Base-by-base conservation (phyloP, 2,888 invertebrate genomes). In the Cantharis nigra region DNA sequence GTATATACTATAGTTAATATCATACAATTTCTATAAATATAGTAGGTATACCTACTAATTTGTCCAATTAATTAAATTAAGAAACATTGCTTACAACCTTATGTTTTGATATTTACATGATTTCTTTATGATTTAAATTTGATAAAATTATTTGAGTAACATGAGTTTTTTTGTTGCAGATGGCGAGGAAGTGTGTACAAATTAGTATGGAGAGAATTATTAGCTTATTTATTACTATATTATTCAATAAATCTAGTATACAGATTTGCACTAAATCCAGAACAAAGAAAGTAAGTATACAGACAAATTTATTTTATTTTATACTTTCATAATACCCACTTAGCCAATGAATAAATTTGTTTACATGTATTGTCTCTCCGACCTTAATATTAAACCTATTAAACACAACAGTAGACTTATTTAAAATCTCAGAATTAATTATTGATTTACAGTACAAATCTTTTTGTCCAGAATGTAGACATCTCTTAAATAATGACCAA, bases 141-240 rank as follows among this genome's bases (percentile, higher is more conserved):
- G 9, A 26, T 23, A 69, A 28, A n/a, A 28, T 69, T 69, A 69
- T 28, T 67, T 67, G 9, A 26, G 26, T 28, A 26, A 69, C 14
- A 69, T 3, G 0, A n/a, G 0, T 49, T 26, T 78, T 86, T 87
- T 86, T 84, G 84, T 92, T 91, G 72, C 93, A 97, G 97, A 92
- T 98, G 98, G 98, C 92, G 95, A 86, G 97, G 97, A 85, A 97
- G 97, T 87, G 97, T 98, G 64, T 98, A 98, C 92, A 98, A 98
- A 92, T 90, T 98, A 88, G 94, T 98, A 81, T 98, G 97, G 97
- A 93, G 97, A 84, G 98, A 98, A 90, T 90, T 97, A 81, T 89
- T 97, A 86, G 95, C 96, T 76, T 98, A 97, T 90, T 92, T 96
- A 87, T 91, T 93, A 83, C 89, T 97, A 83, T 98, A 97, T 90